Base-by-base conservation (phyloP, 1,140 invertebrate genomes). In the Hycleus phaleratus region DNA sequence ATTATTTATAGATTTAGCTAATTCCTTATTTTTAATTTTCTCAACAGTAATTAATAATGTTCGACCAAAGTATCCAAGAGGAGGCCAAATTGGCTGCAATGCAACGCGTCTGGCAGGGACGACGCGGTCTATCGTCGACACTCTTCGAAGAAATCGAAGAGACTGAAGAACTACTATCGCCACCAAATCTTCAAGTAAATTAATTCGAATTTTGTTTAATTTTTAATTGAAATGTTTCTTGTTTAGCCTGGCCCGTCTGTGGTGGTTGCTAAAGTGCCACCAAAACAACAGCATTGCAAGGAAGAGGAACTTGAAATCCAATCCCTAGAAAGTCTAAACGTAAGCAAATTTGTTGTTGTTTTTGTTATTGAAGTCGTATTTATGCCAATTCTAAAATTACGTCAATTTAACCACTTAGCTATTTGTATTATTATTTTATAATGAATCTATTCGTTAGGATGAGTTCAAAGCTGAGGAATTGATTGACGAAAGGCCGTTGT, bases 1-100 rank as follows among this genome's bases (percentile, higher is more conserved):
- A 2, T 32, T 32, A 32, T 32, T 5, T 32, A 32, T 32, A 32
- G 0, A 7, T 32, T 5, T 32, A 32, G 32, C 1, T 18, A 18
- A 18, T 18, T 18, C 18, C 18, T 18, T 18, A 18, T 18, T 18
- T 18, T 18, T 18, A 18, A 32, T 32, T 32, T 32, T 32, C 4
- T 32, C 32, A 32, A 7, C 4, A 32, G 32, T 32, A 32, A 26
- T 4, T 8, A 38, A 54, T 52, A 38, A 65, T 64, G 64, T 56
- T 61, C 12, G 38, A 61, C n/a, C 56, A 61, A 62, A 61, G 43
- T 46, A 38, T 57, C 4, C 58, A 68, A 58, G 69, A 68, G 63
- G 68, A 71, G 42, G 63, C 63, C 38, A 65, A 69, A 62, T 58
- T 71, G n/a, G 61, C 64, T 18, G 66, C 62, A 3, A 67, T 71